Evolutionary conservation across 1,140 invertebrate genomes (phyloP).

Genomic region (Drosophila leontia): DNA sequence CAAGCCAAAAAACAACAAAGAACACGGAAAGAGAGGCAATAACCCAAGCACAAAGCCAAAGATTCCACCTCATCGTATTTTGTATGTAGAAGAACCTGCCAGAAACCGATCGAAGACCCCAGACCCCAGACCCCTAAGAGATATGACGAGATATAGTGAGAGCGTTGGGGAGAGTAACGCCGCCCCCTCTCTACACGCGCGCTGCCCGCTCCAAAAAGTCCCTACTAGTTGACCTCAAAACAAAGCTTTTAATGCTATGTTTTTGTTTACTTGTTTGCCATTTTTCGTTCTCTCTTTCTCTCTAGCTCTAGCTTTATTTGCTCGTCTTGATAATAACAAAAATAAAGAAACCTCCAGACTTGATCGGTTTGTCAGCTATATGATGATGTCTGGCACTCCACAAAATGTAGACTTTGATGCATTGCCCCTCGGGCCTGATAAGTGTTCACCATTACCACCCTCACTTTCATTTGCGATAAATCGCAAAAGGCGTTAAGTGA

Average conservation of each 20-base stretch:
- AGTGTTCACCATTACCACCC: constrained; percentile 21
- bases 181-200: constrained; percentile 15
- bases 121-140: not conserved
- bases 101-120: constrained; percentile 34
- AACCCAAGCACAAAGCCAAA: constrained; percentile 28
- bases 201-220: not conserved
- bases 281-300: constrained; percentile 9
- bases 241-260: constrained; percentile 46
- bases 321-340: constrained; percentile 33
- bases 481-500: constrained; percentile 23
- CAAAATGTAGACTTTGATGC: constrained; percentile 44
- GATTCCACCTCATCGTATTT: constrained; percentile 4
- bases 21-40: constrained; percentile 39
- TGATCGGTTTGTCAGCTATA: constrained; percentile 29
- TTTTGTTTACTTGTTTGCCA: constrained; percentile 58
- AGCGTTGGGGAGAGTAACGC: not conserved
- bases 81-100: constrained; percentile 36
- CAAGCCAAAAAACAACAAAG: constrained; percentile 24
- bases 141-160: constrained; percentile 2
- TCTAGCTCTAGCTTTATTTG: constrained; percentile 1
- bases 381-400: constrained; percentile 33
- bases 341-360: constrained; percentile 34
- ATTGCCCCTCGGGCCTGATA: constrained; percentile 29
- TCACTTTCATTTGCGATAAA: constrained; percentile 46
- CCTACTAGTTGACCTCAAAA: constrained; percentile 54